These are phyloP conservation scores for Callyntrura sp. DNA, from an alignment of 2,888 invertebrate species.

Conservation along the genomic window DNA sequence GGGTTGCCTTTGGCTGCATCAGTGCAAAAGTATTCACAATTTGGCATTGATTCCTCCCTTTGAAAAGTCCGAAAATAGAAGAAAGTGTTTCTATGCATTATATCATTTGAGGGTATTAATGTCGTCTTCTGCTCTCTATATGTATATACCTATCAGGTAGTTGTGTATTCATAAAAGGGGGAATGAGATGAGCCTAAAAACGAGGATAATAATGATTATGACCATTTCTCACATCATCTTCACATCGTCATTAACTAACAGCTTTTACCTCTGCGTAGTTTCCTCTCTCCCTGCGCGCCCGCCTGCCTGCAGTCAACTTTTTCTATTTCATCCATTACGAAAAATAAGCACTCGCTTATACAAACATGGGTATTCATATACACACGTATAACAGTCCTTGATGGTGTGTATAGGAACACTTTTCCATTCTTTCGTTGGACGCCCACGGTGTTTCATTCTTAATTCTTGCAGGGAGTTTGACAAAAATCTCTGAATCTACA, in stretches of 20 bases:
- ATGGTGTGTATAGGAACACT: too few species aligned
- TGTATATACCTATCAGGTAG: not conserved
- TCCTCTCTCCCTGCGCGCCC: constrained; percentile 24
- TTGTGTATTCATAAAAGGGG: constrained; percentile 25
- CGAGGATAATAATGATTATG: constrained; percentile 68
- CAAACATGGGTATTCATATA: not conserved
- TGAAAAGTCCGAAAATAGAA: not conserved
- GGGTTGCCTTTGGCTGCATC: not conserved
- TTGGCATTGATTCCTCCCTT: not conserved
- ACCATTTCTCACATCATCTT: constrained; percentile 74
- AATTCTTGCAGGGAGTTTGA: constrained; percentile 42
- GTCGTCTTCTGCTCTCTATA: too few species aligned
- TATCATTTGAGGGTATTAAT: too few species aligned
- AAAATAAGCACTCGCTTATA: constrained; percentile 21
- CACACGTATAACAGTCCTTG: too few species aligned
- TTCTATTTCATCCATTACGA: constrained; percentile 63
- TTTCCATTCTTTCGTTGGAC: constrained; percentile 28
- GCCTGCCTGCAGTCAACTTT: constrained; percentile 32
- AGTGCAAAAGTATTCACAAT: not conserved
- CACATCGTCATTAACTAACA: constrained; percentile 76
- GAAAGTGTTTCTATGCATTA: not conserved
- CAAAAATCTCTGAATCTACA: constrained; percentile 62
- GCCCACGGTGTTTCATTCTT: constrained; percentile 68
- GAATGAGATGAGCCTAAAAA: constrained; percentile 52
- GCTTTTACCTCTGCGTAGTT: constrained; percentile 44